These are phyloP conservation scores for Phrynocephalus versicolor DNA, from an alignment of 2,113 vertebrate species.

Conservation along the genomic window DNA sequence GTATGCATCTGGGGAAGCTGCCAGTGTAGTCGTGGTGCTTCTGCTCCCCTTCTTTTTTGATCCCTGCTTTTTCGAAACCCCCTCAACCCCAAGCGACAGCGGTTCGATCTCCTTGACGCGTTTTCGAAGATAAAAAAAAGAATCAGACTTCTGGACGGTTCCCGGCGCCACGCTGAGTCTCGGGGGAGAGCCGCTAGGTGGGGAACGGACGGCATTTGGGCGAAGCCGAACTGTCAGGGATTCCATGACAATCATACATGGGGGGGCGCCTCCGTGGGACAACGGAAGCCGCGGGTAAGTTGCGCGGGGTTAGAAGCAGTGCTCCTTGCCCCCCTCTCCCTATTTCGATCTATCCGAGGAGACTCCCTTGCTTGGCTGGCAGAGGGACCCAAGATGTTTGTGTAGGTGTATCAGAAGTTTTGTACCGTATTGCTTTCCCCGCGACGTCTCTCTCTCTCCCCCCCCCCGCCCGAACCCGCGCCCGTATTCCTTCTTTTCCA, in stretches of 20 bases:
- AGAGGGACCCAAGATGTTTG: background rate
- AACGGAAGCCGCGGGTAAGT: background rate
- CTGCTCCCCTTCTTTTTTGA: too few relatives aligned
- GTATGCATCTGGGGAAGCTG: background rate
- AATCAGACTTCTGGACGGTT: background rate
- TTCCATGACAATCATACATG: background rate
- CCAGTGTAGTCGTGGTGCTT: background rate
- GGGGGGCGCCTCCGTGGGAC: background rate
- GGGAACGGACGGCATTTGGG: background rate
- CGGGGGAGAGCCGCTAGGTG: background rate
- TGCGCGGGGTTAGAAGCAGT: background rate
- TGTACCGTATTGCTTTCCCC: background rate
- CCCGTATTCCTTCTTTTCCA: conserved; percentile 14
- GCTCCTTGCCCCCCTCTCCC: background rate
- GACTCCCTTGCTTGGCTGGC: too few relatives aligned
- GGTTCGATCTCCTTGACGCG: background rate
- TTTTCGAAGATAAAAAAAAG: background rate
- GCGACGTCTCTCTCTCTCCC: too few relatives aligned
- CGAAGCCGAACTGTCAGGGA: background rate
- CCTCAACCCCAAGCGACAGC: background rate
- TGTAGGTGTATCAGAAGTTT: background rate
- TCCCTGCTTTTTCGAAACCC: background rate
- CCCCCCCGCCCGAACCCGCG: too few relatives aligned
- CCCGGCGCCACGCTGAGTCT: background rate
- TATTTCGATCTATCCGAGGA: background rate